Evolutionary conservation across 2,888 invertebrate species (phyloP), one percentile per base, ranked within the genome.

Genomic region (Drepana falcataria): DNA sequence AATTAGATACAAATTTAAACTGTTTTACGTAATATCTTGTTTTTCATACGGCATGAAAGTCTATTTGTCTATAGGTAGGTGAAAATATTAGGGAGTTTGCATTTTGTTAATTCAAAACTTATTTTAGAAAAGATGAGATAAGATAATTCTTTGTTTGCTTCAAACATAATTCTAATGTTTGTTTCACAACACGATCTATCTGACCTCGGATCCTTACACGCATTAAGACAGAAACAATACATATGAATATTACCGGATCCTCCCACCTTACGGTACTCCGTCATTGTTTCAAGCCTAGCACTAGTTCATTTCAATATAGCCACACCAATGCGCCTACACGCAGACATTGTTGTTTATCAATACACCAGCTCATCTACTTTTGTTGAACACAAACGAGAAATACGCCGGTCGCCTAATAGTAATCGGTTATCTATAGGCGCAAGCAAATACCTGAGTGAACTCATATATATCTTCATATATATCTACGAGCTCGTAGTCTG

Each of bases 271-370:
- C 73, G 68, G 78, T 78, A 71, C 73, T 69, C 62, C 62, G 64
- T 79, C 83, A 87, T 88, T 89, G 88, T 89, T 82, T 81, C 69
- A 76, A 75, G 64, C 65, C 54, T 64, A 70, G 72, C 68, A 75
- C 75, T 79, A 76, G 81, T 81, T 75, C 73, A 85, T 86, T 83
- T 81, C 77, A 83, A 83, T 83, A 71, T 81, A 81, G 86, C 81
- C 80, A 78, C 75, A 73, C 57, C 63, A 61, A 69, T 68, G 80
- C 86, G 83, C 85, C 87, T 83, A 87, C 87, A 78, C 79, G 64
- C 44, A 9, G 7, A 58, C 57, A 56, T 59, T 61, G 59, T 68
- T 66, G 75, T 51, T 37, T 33, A 51, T 68, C 33, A 9, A 9
- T 57, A 49, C 53, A 49, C 55, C 55, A 48, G 53, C 51, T 52